Evolutionary conservation across 2,888 invertebrate species (phyloP).

Genomic region (Limnephilus marmoratus): DNA sequence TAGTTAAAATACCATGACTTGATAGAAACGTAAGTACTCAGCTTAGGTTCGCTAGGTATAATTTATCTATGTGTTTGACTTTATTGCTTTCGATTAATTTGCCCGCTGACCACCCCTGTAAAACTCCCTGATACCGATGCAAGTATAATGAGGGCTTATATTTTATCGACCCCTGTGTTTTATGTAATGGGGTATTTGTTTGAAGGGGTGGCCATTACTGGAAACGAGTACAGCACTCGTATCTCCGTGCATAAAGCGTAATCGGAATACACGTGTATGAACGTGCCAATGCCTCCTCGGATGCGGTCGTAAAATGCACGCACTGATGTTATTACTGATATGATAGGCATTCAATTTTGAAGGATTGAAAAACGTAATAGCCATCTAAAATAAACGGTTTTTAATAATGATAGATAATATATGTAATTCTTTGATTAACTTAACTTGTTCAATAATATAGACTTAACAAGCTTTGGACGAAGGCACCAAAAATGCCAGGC

Average conservation of each 20-base stretch:
- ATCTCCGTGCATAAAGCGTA: neutral
- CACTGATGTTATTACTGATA: neutral
- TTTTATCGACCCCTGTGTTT: slow-evolving; percentile 52
- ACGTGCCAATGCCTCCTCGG: neutral
- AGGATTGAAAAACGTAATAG: too few relatives aligned
- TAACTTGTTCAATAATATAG: too few relatives aligned
- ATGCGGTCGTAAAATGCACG: neutral
- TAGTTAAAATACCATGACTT: too few relatives aligned
- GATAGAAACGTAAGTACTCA: too few relatives aligned
- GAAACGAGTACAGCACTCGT: neutral
- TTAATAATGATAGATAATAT: too few relatives aligned
- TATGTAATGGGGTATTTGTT: slow-evolving; percentile 56
- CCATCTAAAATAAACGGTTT: too few relatives aligned
- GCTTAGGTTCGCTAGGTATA: too few relatives aligned
- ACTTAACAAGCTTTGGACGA: too few relatives aligned
- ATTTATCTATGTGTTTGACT: neutral
- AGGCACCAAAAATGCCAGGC: too few relatives aligned
- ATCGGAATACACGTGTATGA: neutral
- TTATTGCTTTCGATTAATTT: neutral
- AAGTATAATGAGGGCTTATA: slow-evolving; percentile 26
- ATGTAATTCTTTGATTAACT: too few relatives aligned
- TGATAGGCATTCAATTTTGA: too few relatives aligned
- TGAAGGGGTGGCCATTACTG: slow-evolving; percentile 40
- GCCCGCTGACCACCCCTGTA: neutral
- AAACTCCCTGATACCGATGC: neutral